Conservation (phyloP, 2,797 vertebrate species). For the Pseudochromis fuscus region DNA sequence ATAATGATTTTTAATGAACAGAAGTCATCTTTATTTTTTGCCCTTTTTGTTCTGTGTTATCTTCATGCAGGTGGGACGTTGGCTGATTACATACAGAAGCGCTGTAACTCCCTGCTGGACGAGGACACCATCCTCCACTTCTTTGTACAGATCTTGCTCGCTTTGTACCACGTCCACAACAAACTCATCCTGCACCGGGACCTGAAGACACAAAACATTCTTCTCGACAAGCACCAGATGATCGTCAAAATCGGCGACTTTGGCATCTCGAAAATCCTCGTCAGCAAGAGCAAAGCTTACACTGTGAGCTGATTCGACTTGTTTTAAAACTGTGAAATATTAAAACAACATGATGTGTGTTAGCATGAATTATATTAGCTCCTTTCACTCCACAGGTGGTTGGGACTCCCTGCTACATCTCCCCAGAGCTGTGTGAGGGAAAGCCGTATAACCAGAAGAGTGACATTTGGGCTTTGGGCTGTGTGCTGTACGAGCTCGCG, state of each 20-base stretch:
- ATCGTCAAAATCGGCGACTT: constrained; percentile 98
- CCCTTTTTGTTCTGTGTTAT: neutral
- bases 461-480: constrained; percentile 98
- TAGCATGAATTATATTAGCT: neutral
- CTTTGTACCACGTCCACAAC: constrained; percentile 96
- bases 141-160: constrained; percentile 97
- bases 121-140: constrained; percentile 99
- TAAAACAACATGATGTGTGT: neutral
- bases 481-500: constrained; percentile 96
- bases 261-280: constrained; percentile 98
- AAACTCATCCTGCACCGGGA: constrained; percentile 98
- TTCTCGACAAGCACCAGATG: constrained; percentile 98
- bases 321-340: constrained; percentile 4
- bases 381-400: constrained; percentile 88
- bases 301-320: constrained; percentile 84
- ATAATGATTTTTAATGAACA: neutral
- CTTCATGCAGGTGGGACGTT: constrained; percentile 89
- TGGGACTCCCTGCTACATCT: constrained; percentile 98
- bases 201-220: constrained; percentile 99
- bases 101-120: constrained; percentile 96
- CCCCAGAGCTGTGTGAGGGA: constrained; percentile 97
- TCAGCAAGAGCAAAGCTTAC: constrained; percentile 99
- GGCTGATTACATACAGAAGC: constrained; percentile 97
- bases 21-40: neutral
- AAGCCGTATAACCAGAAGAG: constrained; percentile 99